Evolutionary conservation across 2,113 vertebrate genomes (phyloP), one percentile per base, ranked within the genome.

Genomic region (Cynopterus brachyotis): DNA sequence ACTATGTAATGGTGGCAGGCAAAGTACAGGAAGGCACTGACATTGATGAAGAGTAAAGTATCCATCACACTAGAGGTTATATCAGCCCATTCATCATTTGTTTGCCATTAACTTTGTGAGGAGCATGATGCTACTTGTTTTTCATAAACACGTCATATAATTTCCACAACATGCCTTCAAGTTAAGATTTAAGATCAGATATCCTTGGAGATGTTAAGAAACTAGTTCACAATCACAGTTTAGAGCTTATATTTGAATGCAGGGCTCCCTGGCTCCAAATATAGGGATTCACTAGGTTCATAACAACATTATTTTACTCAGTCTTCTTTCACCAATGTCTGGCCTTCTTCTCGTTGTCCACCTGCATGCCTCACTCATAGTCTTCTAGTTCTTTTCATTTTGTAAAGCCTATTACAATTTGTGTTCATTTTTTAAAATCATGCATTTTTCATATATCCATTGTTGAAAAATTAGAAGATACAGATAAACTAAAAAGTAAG

Each of bases 401-500:
- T 64, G 13, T 64, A 45, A 76, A 12, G 7, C 37, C 24, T 64
- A 47, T 92, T 94, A 30, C 15, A 64, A 17, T 66, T 80, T 11
- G 55, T 62, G 8, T 45, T 57, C 72, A 62, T 42, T 96, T 76
- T 64, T 78, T 3, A 28, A 80, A 57, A 11, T 66, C n/a, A 93
- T 79, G 19, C 2, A 40, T 75, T 69, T 16, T 20, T 84, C 79
- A 28, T 50, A 35, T 47, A 84, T 42, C 32, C 5, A 47, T 53
- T 69, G 4, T 50, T 80, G n/a, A 69, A 91, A 95, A 73, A 45
- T 60, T 76, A 57, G 37, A 89, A 93, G 83, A 88, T 79, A 17
- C 17, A 75, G 9, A 69, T 47, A 55, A 94, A 64, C 30, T 83
- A 82, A 40, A 73, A 73, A 82, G 40, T 53, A 42, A 82, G 26